Evolutionary conservation across 2,888 invertebrate genomes (phyloP).

Genomic region (Monochamus alternatus): DNA sequence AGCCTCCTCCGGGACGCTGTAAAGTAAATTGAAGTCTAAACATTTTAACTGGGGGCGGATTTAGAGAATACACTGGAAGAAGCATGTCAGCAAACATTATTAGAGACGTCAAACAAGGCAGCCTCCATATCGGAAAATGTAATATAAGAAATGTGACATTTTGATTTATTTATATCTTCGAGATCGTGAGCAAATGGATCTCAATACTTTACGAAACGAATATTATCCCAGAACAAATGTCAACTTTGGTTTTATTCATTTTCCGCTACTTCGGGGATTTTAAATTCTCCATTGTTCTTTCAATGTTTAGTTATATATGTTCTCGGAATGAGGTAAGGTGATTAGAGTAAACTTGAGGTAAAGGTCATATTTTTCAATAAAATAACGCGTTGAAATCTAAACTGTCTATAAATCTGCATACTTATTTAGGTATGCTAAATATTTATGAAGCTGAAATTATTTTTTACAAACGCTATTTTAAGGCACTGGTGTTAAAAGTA

Average conservation of each 20-base stretch:
- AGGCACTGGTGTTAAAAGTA: no score
- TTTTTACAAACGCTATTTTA: no score
- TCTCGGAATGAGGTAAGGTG: constrained; percentile 12
- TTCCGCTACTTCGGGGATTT: constrained; percentile 41
- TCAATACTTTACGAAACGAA: constrained; percentile 52
- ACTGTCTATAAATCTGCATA: not conserved
- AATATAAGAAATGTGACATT: constrained; percentile 67
- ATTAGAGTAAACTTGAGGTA: constrained; percentile 22
- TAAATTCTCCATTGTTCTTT: constrained; percentile 39
- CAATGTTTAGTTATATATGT: constrained; percentile 23
- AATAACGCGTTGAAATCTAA: not conserved
- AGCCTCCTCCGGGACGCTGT: constrained; percentile 59
- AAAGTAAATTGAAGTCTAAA: constrained; percentile 69
- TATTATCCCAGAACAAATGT: constrained; percentile 57
- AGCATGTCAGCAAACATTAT: constrained; percentile 67
- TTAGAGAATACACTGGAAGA: constrained; percentile 60
- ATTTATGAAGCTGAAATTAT: no score
- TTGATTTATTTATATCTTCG: constrained; percentile 66
- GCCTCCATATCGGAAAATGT: constrained; percentile 63
- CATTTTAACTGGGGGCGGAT: constrained; percentile 67
- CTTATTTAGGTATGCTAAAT: not conserved
- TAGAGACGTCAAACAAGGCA: constrained; percentile 66
- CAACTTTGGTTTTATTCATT: constrained; percentile 54
- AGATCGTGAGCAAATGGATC: constrained; percentile 59
- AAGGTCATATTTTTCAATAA: constrained; percentile 2